Evolutionary conservation across 2,113 vertebrate species (phyloP), one percentile per base, ranked within the genome.

Genomic region (Mormyrus lacerda): DNA sequence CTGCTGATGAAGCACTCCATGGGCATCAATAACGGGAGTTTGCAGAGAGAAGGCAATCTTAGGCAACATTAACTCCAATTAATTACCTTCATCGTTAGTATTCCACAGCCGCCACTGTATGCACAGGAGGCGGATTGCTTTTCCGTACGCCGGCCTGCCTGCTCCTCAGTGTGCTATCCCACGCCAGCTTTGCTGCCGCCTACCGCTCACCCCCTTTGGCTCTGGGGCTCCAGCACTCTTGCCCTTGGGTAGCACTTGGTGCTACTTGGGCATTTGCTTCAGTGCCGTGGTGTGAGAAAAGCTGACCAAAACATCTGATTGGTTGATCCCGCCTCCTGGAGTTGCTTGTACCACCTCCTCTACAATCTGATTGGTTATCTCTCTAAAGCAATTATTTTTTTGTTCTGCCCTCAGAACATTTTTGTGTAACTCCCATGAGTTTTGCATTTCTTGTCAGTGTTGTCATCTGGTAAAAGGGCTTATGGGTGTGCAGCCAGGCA

Each of bases 1-100:
- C 53, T 87, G 51, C 87, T 61, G 87, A 65, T 53, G 35, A 21
- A 44, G 35, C 87, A 87, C 19, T 61, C 21, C 42, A 89, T 51
- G 90, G 89, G 89, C 88, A 89, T 89, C 73, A 84, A 88, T 91
- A 89, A 92, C 89, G 76, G 88, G 69, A 88, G 90, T 88, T 91
- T 88, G 89, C 88, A 51, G 83, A 88, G 90, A 89, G 84, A 79
- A 35, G 69, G 73, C 58, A 65, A 87, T 92, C 90, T 90, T 90
- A 91, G 89, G 83, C 88, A 90, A 90, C 93, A 94, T 95, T 95
- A 95, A 93, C 92, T 91, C 90, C 91, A 93, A 93, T 94, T 95
- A 96, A 95, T 95, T 93, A 94, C 93, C 89, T 90, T 79, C 86
- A 91, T 92, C 92, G 95, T 95, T 95, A 93, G 91, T 95, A 94